Percentiles rank a stretch among this genome's conserved stretches.
Evolutionary conservation across 2,113 vertebrate genomes (phyloP).

Genomic region (Megaleporinus macrocephalus): DNA sequence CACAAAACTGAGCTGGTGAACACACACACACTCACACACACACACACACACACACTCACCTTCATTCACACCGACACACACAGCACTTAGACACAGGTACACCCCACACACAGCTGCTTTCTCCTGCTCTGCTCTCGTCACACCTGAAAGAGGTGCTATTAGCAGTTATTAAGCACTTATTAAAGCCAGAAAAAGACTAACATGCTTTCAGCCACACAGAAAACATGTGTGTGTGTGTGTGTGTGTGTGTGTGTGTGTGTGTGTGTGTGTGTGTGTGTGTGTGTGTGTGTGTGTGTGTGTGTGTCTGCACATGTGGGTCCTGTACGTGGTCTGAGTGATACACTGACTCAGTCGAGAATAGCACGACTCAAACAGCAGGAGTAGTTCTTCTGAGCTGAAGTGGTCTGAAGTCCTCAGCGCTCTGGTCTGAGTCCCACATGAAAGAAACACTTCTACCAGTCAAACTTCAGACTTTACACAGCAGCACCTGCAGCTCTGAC

Average conservation of each 20-base stretch:
- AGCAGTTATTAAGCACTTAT: slow-evolving; percentile 25
- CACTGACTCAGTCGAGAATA: not conserved
- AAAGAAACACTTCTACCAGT: not conserved
- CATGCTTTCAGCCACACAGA: too few relatives aligned
- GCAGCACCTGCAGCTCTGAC: not conserved
- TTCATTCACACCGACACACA: not conserved
- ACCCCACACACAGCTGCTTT: not conserved
- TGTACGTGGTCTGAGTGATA: not conserved
- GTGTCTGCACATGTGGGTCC: not conserved
- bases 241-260: not conserved
- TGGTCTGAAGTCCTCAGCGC: not conserved
- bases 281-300: not conserved
- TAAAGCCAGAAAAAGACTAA: not conserved
- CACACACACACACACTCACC: not conserved
- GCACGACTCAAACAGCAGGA: slow-evolving; percentile 1
- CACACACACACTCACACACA: not conserved
- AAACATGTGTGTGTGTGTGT: not conserved
- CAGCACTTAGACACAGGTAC: not conserved
- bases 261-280: not conserved
- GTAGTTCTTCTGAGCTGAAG: not conserved
- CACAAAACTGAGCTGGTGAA: slow-evolving; percentile 11
- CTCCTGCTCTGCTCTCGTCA: not conserved
- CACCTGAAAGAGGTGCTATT: slow-evolving; percentile 13
- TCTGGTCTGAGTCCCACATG: not conserved
- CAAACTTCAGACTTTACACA: not conserved